Percentiles rank a stretch among this genome's conserved stretches.
Conservation (phyloP, 1,140 invertebrate genomes). For the Drosophila grimshawi region DNA sequence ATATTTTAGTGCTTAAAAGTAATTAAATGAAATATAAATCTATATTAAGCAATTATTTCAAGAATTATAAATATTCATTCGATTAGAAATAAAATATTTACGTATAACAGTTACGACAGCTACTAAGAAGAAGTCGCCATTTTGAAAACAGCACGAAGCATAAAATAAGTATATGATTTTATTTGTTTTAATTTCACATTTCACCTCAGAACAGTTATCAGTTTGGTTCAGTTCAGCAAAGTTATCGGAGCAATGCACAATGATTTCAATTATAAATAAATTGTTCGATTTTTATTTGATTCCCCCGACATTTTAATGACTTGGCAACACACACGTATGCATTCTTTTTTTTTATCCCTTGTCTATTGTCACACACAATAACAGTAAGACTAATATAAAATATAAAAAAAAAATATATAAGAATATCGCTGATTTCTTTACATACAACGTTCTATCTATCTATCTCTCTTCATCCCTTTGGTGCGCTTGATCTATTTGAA, state of each 20-base stretch:
- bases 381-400: neutral
- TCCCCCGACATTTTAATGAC: constrained; percentile 6
- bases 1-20: too few species aligned
- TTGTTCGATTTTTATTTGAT: constrained; percentile 37
- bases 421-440: constrained; percentile 1
- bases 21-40: too few species aligned
- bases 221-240: constrained; percentile 20
- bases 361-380: neutral
- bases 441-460: neutral
- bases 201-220: neutral
- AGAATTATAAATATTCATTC: too few species aligned
- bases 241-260: constrained; percentile 24
- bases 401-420: constrained; percentile 16
- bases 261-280: constrained; percentile 44
- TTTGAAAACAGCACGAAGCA: neutral
- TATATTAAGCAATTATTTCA: too few species aligned
- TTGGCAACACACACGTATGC: constrained; percentile 4
- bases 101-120: neutral
- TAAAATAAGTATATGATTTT: too few species aligned
- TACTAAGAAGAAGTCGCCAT: constrained; percentile 1
- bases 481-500: neutral
- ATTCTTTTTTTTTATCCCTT: neutral
- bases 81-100: neutral
- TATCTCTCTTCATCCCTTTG: neutral
- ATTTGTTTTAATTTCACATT: too few species aligned